Evolutionary conservation across 1,140 invertebrate species (phyloP), one percentile per base, ranked within the genome.

Genomic region (Hestina assimilis): DNA sequence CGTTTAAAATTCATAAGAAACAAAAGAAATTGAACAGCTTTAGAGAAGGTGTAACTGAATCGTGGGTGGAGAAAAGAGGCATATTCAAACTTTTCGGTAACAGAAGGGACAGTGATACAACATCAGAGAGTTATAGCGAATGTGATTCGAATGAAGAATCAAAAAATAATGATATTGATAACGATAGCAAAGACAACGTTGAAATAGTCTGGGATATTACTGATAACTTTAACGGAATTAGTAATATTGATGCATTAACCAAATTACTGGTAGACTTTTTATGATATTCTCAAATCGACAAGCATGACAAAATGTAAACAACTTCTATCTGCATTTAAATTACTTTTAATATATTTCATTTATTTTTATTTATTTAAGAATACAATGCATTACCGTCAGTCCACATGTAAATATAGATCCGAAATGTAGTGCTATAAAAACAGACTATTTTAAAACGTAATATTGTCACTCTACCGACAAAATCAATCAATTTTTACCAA

Each of bases 71-170:
- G 23, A 87, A 79, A 17, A 69, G 55, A 11, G 71, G 78, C 0
- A 81, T 89, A 15, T 89, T 88, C 24, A 87, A 84, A 66, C 59
- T 89, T 19, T 89, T 89, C 56, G 70, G 67, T 1, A 72, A 72
- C 24, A 73, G 63, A 71, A 71, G 72, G 42, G 81, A 83, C 8
- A 84, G 79, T 57, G 83, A 84, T 21, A 63, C 68, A 2, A 79
- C 79, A 0, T 87, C 84, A 0, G 84, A 87, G 51, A 87, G 84
- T 59, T 87, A 87, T 43, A 87, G 83, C 35, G 84, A 86, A 60
- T 86, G 79, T 52, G 84, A 85, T 23, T 80, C 79, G 12, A 72
- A 66, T 50, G 72, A 77, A 3, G 70, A 80, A 19, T 38, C 43
- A n/a, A 58, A 40, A 50, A 23, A 63, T 29, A 28, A 38, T 53